Evolutionary conservation across 2,113 vertebrate genomes (phyloP), one percentile per base, ranked within the genome.

Genomic region (Corapipo altera): DNA sequence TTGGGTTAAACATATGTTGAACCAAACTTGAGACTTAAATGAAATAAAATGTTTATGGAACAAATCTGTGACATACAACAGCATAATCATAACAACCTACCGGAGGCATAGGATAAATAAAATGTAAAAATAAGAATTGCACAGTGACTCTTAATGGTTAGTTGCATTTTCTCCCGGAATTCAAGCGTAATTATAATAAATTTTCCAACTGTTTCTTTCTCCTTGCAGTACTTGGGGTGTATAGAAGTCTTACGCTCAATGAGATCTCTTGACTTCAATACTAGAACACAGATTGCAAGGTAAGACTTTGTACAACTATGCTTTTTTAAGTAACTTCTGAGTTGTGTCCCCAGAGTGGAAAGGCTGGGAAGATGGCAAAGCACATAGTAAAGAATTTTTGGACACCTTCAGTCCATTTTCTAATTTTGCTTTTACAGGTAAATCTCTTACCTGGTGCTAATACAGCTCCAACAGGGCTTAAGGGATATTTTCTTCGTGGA

Each of bases 241-340:
- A 98, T 98, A 94, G 98, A 98, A 97, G 98, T 98, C 83, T 97
- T 98, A 52, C 98, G 98, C 58, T 98, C 98, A 85, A 98, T 98
- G 98, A 98, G 98, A 92, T 98, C 98, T 83, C 98, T 98, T 88
- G 98, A 98, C 96, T 98, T 98, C 97, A 98, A 91, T 89, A 98
- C 98, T 87, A 98, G 98, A 94, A 98, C 98, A 46, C 98, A 98
- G 49, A 98, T 98, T 92, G 98, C 98, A 97, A 98, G 98, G 98
- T 98, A 98, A 98, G 98, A 64, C 32, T 55, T 73, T 37, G 28
- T 58, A 49, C 62, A 93, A 74, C 20, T 39, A 30, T 46, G n/a
- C 16, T 84, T 52, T 90, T 58, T 52, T 30, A 83, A 48, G 11
- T 67, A 46, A 77, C 6, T 58, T 93, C 62, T 95, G 43, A 76